These are phyloP conservation scores for Mirza zaza DNA, from an alignment of 2,113 vertebrate genomes.

Conservation along the genomic window DNA sequence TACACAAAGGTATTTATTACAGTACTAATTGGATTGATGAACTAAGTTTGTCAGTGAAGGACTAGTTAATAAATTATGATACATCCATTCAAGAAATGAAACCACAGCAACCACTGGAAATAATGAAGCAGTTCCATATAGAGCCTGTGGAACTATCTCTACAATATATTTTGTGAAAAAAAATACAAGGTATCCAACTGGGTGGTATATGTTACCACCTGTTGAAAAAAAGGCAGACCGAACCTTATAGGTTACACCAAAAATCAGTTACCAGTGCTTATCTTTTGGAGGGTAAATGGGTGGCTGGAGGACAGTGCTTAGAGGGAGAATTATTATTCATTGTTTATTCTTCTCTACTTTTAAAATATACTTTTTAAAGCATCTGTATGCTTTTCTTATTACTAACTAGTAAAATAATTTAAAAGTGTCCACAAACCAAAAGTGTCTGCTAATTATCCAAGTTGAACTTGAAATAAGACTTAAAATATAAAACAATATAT, in stretches of 20 bases:
- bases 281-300: neutral
- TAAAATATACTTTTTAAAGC: neutral
- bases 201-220: neutral
- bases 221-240: neutral
- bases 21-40: neutral
- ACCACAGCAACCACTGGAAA: neutral
- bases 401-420: neutral
- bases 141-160: neutral
- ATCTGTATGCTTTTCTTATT: neutral
- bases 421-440: neutral
- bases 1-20: neutral
- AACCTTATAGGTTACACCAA: neutral
- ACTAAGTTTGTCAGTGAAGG: neutral
- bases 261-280: neutral
- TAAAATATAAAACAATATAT: slow-evolving; percentile 14
- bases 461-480: slow-evolving; percentile 36
- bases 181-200: neutral
- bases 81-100: neutral
- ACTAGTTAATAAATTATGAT: neutral
- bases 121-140: neutral
- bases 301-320: neutral
- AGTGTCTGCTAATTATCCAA: neutral
- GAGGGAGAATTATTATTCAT: neutral
- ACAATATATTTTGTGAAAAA: neutral
- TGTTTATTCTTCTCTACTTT: neutral